Evolutionary conservation across 2,888 invertebrate genomes (phyloP).

Genomic region (Caenorhabditis virilis): DNA sequence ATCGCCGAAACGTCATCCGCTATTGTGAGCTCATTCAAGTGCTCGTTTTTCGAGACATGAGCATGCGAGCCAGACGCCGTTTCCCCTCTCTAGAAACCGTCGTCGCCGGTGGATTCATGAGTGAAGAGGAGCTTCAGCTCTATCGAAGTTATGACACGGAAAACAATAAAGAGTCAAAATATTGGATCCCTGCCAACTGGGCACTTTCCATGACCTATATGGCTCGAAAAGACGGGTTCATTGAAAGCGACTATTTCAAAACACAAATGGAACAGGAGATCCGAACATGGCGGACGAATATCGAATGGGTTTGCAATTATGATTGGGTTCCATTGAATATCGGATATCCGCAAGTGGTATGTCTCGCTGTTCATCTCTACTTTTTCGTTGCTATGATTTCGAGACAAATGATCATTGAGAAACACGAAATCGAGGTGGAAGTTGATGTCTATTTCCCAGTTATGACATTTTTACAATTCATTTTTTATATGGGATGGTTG

Average conservation of each 20-base stretch:
- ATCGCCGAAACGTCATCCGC: constrained; percentile 44
- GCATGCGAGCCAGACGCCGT: constrained; percentile 43
- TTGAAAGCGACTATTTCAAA: constrained; percentile 54
- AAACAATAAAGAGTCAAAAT: constrained; percentile 30
- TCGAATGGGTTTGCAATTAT: constrained; percentile 56
- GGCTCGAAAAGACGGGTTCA: constrained; percentile 52
- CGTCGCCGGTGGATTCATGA: constrained; percentile 51
- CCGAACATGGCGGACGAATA: constrained; percentile 45
- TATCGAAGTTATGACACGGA: constrained; percentile 42
- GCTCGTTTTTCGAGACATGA: constrained; percentile 52
- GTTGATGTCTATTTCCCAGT: constrained; percentile 60
- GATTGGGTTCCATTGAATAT: constrained; percentile 53
- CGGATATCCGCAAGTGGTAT: constrained; percentile 53
- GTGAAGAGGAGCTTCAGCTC: constrained; percentile 42
- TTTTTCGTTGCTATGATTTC: constrained; percentile 62
- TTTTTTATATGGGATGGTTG: constrained; percentile 66
- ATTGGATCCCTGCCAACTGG: constrained; percentile 58
- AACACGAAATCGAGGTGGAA: constrained; percentile 39
- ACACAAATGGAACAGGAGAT: constrained; percentile 45
- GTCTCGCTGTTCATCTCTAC: constrained; percentile 60
- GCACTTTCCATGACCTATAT: constrained; percentile 49
- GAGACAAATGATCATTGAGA: constrained; percentile 52
- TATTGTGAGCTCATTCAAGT: constrained; percentile 50
- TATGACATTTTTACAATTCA: constrained; percentile 64
- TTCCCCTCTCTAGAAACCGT: constrained; percentile 52